phyloP scores from a whole-genome alignment of 2,888 invertebrate genomes.

The Pandemis cinnamomeana region DNA sequence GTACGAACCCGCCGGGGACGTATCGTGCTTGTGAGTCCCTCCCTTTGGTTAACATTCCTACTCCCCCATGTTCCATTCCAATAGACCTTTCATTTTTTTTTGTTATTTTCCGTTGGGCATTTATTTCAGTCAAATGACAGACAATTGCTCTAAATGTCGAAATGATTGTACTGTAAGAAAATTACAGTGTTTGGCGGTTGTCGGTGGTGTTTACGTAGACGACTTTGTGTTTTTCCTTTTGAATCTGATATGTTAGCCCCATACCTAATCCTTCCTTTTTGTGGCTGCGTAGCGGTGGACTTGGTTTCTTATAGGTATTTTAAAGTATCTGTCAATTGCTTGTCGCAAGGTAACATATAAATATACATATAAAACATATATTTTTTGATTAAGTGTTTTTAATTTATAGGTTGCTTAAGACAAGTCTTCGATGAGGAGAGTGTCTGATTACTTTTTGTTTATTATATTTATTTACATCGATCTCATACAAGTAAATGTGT shows the following conservation, averaged over 20 bases:
- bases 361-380: conserved; percentile 57
- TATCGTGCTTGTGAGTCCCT: conserved; percentile 84
- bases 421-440: conserved; percentile 68
- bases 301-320: conserved; percentile 82
- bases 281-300: conserved; percentile 83
- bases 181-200: background rate
- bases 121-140: background rate
- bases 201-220: conserved; percentile 4
- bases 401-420: conserved; percentile 71
- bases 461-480: conserved; percentile 56
- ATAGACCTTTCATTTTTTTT: conserved; percentile 47
- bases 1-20: conserved; percentile 81
- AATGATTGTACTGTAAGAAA: background rate
- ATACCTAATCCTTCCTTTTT: conserved; percentile 46
- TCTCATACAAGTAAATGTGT: conserved; percentile 69
- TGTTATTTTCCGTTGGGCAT: conserved; percentile 5
- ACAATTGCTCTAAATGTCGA: background rate
- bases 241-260: conserved; percentile 34
- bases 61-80: conserved; percentile 51
- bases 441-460: conserved; percentile 60
- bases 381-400: conserved; percentile 54
- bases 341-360: conserved; percentile 77
- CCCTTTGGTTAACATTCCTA: conserved; percentile 66
- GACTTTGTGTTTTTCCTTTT: conserved; percentile 14
- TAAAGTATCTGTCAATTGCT: conserved; percentile 70